Conservation (phyloP, 2,113 vertebrate genomes). For the Bostrychus sinensis region DNA sequence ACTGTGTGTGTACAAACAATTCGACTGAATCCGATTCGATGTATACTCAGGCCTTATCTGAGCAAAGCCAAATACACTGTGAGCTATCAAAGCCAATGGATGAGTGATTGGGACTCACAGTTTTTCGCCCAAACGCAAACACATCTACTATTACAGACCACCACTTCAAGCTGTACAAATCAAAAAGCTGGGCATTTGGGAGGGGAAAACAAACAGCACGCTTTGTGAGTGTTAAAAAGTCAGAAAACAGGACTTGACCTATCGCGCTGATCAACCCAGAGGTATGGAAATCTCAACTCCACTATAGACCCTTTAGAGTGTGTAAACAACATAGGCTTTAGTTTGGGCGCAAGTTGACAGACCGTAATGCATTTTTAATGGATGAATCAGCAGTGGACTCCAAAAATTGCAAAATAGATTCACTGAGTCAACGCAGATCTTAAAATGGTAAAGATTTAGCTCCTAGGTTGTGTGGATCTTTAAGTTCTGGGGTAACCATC, state of each 20-base stretch:
- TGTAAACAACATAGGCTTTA: not conserved
- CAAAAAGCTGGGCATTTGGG: constrained; percentile 37
- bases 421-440: not conserved
- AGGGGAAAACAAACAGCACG: constrained; percentile 50
- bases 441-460: not conserved
- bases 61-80: constrained; percentile 71
- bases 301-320: not conserved
- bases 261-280: constrained; percentile 30
- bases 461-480: too few relatives aligned
- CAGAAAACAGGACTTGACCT: constrained; percentile 42
- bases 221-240: constrained; percentile 54
- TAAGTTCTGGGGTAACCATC: too few relatives aligned
- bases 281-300: constrained; percentile 17
- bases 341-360: not conserved
- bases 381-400: not conserved
- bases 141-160: constrained; percentile 65
- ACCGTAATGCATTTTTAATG: not conserved
- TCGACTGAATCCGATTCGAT: constrained; percentile 65
- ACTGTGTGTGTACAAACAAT: constrained; percentile 70
- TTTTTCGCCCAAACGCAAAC: constrained; percentile 68
- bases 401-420: not conserved
- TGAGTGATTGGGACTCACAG: constrained; percentile 63
- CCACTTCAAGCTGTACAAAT: constrained; percentile 76
- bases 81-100: constrained; percentile 69
- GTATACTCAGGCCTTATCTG: constrained; percentile 73